phyloP scores from a whole-genome alignment of 2,113 vertebrate species.

The Leucoraja erinaceus region DNA sequence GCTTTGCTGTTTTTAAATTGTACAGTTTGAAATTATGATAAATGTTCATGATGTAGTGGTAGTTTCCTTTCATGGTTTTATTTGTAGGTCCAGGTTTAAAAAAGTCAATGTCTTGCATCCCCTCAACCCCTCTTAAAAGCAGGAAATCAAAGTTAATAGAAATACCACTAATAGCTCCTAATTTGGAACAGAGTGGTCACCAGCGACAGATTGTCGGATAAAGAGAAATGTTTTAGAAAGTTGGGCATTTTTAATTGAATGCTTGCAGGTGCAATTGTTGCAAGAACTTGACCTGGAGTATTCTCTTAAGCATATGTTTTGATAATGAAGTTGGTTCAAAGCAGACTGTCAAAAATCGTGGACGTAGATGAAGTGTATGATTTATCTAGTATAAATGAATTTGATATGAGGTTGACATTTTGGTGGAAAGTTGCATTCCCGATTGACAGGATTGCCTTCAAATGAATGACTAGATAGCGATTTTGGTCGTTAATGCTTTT shows the following conservation, averaged over 20 bases:
- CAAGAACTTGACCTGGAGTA: neutral
- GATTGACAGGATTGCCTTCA: neutral
- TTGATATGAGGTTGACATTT: neutral
- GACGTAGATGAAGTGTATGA: neutral
- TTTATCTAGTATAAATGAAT: neutral
- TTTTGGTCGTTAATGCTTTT: neutral
- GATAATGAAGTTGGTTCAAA: neutral
- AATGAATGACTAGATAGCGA: neutral
- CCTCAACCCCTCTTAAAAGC: neutral
- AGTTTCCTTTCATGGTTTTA: neutral
- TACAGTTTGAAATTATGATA: neutral
- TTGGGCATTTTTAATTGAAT: neutral
- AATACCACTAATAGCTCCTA: neutral
- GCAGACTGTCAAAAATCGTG: neutral
- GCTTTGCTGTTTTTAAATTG: neutral
- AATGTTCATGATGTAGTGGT: neutral
- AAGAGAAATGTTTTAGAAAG: neutral
- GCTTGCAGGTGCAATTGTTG: neutral
- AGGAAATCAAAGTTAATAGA: neutral
- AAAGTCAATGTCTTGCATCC: neutral
- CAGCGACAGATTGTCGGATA: neutral
- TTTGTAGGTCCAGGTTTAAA: neutral
- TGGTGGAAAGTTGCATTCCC: neutral
- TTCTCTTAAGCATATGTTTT: neutral
- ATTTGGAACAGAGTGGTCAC: neutral